Conservation (phyloP, 2,888 invertebrate genomes). For the Phyllotreta striolata region DNA sequence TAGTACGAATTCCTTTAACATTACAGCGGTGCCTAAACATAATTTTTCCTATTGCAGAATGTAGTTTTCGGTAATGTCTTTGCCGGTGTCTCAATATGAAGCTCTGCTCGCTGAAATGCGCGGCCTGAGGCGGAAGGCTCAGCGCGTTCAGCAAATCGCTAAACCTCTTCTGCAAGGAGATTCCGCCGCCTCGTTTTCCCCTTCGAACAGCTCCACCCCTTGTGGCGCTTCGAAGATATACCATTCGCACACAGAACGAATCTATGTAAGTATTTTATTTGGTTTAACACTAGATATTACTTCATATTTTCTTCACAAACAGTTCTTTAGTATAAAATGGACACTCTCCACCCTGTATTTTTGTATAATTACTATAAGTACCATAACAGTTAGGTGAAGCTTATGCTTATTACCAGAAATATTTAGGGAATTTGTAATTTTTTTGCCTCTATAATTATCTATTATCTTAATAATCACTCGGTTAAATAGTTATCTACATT, state of each 20-base stretch:
- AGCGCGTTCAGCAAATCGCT: slow-evolving; percentile 65
- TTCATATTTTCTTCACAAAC: too few relatives aligned
- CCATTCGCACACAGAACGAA: slow-evolving; percentile 3
- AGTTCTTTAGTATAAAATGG: too few relatives aligned
- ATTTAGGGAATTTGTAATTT: too few relatives aligned
- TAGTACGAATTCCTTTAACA: not conserved
- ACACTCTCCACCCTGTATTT: too few relatives aligned
- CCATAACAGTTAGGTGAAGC: too few relatives aligned
- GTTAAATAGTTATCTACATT: too few relatives aligned
- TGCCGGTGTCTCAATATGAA: slow-evolving; percentile 70
- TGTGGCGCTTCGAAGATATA: slow-evolving; percentile 1
- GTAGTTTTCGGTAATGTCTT: slow-evolving; percentile 62
- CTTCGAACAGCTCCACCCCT: slow-evolving; percentile 11
- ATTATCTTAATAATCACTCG: too few relatives aligned
- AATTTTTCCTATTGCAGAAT: slow-evolving; percentile 45
- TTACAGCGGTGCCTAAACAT: not conserved
- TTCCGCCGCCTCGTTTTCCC: slow-evolving; percentile 22
- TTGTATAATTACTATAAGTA: too few relatives aligned
- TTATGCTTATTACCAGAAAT: too few relatives aligned
- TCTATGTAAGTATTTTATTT: slow-evolving; percentile 23
- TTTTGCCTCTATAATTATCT: too few relatives aligned
- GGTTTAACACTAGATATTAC: too few relatives aligned
- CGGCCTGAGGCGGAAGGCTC: slow-evolving; percentile 67
- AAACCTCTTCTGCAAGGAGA: slow-evolving; percentile 50
- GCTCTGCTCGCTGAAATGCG: slow-evolving; percentile 68